Evolutionary conservation across 92 coral and sea anemone genomes (phyloP).

Genomic region (Diadumene lineata): DNA sequence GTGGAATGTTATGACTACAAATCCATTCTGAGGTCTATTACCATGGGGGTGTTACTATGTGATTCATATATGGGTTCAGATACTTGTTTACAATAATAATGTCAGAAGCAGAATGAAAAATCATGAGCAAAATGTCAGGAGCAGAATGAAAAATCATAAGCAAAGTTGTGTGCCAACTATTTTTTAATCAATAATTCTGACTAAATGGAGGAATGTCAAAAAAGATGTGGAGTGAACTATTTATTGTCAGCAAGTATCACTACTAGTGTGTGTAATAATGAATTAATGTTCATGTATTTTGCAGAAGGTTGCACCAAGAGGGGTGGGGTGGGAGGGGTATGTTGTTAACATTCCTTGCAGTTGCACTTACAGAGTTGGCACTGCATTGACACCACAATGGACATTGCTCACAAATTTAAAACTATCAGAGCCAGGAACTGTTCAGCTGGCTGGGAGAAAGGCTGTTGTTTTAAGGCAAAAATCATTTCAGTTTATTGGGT

Average conservation of each 20-base stretch:
- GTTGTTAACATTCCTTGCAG: conserved; percentile 94
- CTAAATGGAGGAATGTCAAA: too few species aligned
- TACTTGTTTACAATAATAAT: conserved; percentile 15
- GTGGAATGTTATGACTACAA: too few species aligned
- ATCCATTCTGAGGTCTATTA: not conserved
- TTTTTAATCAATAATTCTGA: too few species aligned
- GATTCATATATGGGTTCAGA: not conserved
- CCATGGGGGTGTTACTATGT: not conserved
- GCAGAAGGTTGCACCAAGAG: conserved; percentile 2
- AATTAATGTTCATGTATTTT: conserved; percentile 13
- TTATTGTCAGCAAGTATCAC: conserved; percentile 15
- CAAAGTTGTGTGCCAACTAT: too few species aligned
- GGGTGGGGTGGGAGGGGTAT: conserved; percentile 64
- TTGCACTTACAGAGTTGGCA: conserved; percentile 97
- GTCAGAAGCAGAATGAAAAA: not conserved
- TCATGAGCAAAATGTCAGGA: not conserved
- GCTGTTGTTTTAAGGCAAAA: conserved; percentile 23
- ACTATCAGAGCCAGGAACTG: conserved; percentile 30
- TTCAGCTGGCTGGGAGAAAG: conserved; percentile 42
- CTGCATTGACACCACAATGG: conserved; percentile 90
- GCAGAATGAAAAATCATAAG: not conserved
- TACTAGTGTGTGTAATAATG: not conserved
- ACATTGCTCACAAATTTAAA: conserved; percentile 94
- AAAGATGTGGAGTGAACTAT: too few species aligned
- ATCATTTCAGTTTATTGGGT: not conserved